phyloP scores from a whole-genome alignment of 2,888 invertebrate species.

The Tetragonula carbonaria region DNA sequence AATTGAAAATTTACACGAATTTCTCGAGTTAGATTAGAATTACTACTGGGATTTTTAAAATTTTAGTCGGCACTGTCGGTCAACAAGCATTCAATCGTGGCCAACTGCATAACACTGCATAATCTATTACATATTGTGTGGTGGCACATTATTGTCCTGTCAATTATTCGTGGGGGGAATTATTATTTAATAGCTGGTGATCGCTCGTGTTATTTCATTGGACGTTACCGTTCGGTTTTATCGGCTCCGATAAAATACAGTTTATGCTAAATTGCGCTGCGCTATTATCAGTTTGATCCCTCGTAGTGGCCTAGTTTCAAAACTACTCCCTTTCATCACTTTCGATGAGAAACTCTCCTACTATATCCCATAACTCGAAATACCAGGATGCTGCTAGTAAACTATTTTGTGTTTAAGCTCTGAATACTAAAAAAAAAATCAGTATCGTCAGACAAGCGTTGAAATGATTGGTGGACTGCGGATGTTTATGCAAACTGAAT shows the following conservation, averaged over 20 bases:
- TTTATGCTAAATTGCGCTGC: constrained; percentile 45
- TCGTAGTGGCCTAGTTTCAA: constrained; percentile 35
- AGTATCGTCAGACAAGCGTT: neutral
- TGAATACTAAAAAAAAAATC: neutral
- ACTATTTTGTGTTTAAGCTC: neutral
- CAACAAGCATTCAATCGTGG: neutral
- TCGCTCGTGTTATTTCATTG: constrained; percentile 32
- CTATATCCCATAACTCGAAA: constrained; percentile 1
- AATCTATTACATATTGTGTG: constrained; percentile 13
- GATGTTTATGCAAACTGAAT: too few species aligned
- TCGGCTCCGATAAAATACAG: constrained; percentile 52
- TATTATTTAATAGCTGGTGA: constrained; percentile 53
- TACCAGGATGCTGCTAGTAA: neutral
- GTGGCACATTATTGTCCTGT: constrained; percentile 12
- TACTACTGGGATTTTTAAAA: neutral
- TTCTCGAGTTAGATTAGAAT: neutral
- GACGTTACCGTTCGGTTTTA: constrained; percentile 40
- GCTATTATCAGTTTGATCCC: constrained; percentile 45
- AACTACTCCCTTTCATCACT: constrained; percentile 45
- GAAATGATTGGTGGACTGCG: neutral
- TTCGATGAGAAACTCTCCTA: constrained; percentile 22
- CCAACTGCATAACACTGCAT: neutral
- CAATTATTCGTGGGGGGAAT: constrained; percentile 31
- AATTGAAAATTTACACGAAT: too few species aligned
- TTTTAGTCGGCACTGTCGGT: neutral